These are phyloP conservation scores for Plagiodera versicolora DNA, from an alignment of 2,888 invertebrate genomes.

Conservation along the genomic window DNA sequence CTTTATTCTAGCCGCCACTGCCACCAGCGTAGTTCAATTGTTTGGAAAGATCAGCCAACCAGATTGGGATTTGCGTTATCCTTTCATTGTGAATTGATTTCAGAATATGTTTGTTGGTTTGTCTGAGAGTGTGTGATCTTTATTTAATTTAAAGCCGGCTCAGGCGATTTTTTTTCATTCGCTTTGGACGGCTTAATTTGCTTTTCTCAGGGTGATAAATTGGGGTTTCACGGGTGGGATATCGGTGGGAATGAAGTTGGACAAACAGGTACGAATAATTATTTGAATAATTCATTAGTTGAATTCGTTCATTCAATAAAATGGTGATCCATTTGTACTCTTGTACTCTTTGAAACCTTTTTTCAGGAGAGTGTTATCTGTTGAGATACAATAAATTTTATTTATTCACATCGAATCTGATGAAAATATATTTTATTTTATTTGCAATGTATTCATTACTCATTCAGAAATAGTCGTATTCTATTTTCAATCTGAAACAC, in stretches of 20 bases:
- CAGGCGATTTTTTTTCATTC: constrained; percentile 14
- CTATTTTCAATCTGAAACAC: too few species aligned
- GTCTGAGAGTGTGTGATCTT: constrained; percentile 41
- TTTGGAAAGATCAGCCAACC: constrained; percentile 54
- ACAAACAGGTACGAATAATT: constrained; percentile 11
- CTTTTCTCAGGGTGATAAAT: constrained; percentile 36
- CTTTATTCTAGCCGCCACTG: constrained; percentile 2
- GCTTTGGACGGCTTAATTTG: constrained; percentile 31
- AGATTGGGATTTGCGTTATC: constrained; percentile 39
- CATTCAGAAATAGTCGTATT: too few species aligned
- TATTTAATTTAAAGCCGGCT: constrained; percentile 45
- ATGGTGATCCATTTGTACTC: too few species aligned
- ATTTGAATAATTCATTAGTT: background rate
- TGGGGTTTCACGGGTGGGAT: constrained; percentile 4
- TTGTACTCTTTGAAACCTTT: too few species aligned
- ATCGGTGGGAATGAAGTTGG: constrained; percentile 14
- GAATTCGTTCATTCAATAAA: too few species aligned
- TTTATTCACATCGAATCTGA: too few species aligned
- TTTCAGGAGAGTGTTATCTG: too few species aligned
- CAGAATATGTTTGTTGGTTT: constrained; percentile 48
- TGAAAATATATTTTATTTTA: too few species aligned
- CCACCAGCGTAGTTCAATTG: constrained; percentile 46
- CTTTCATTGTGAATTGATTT: constrained; percentile 36
- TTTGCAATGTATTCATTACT: too few species aligned
- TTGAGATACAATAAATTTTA: too few species aligned